Base-by-base conservation (phyloP, 2,888 invertebrate genomes). In the Euplexia lucipara region DNA sequence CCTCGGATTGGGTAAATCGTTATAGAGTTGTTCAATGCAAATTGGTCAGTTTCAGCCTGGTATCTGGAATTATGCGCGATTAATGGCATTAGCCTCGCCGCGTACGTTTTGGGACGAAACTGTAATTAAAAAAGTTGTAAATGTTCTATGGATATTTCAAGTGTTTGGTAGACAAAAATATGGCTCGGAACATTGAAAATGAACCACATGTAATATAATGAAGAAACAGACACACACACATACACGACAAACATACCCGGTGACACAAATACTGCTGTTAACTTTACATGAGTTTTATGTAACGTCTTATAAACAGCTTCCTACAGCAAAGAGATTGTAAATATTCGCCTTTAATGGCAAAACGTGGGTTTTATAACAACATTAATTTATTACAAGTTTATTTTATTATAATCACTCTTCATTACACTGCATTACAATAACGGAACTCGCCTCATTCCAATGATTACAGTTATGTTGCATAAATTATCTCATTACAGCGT, bases 401-500 rank as follows among this genome's bases (percentile, higher is more conserved):
- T 44, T 58, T 71, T 37, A 51, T 45, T 58, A 41, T 30, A 41
- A 62, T 64, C 53, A 65, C 44, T 18, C n/a, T 52, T 48, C 12
- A 53, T 58, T 56, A 47, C 5, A 26, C 20, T 14, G 14, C 51
- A 53, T 58, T 57, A 61, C 41, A 61, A 41, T 44, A 61, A 63
- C 54, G 52, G 58, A 69, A 63, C 58, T 61, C 20, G 16, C 39
- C 56, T 67, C 20, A 54, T 32, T 69, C n/a, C 32, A 58, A 56
- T 56, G 41, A 57, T 61, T 53, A 58, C 51, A 39, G 39, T 52
- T 58, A 39, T 41, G 47, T 61, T 62, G 52, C 56, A 56, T 60
- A 59, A 60, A 74, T 59, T 60, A 64, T 60, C 47, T 69, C 35
- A 69, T 74, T 69, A 69, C 45, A 37, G 35, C 35, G 20, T 41